Conservation (phyloP, 2,797 vertebrate species). For the Cheirogaleus major region DNA sequence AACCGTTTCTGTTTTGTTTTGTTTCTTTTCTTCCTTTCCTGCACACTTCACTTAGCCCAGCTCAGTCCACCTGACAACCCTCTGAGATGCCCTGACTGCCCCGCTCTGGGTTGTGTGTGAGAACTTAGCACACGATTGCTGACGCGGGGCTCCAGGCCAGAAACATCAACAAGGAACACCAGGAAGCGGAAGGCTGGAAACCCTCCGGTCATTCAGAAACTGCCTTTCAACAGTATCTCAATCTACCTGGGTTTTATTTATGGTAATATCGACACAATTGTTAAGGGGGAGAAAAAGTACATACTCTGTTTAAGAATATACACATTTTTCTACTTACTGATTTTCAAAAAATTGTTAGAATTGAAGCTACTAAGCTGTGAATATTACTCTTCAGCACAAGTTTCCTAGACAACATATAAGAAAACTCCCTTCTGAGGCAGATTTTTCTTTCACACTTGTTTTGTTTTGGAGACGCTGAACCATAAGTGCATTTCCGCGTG, state of each 20-base stretch:
- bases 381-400: background rate
- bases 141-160: background rate
- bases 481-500: background rate
- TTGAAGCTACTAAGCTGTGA: background rate
- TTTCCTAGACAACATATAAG: background rate
- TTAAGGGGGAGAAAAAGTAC: background rate
- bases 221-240: background rate
- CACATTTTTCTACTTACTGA: slow-evolving; percentile 10
- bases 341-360: background rate
- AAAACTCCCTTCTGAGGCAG: background rate
- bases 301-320: background rate
- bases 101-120: background rate
- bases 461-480: background rate
- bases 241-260: background rate
- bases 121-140: slow-evolving; percentile 26
- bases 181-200: background rate
- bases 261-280: background rate
- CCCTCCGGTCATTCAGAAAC: background rate
- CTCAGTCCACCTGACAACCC: slow-evolving; percentile 79
- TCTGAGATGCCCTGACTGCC: slow-evolving; percentile 60
- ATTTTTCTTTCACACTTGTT: background rate
- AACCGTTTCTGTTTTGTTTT: slow-evolving; percentile 41
- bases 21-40: slow-evolving; percentile 45
- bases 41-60: slow-evolving; percentile 82
- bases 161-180: background rate